Conservation (phyloP, 2,888 invertebrate genomes). For the Chesias legatella region DNA sequence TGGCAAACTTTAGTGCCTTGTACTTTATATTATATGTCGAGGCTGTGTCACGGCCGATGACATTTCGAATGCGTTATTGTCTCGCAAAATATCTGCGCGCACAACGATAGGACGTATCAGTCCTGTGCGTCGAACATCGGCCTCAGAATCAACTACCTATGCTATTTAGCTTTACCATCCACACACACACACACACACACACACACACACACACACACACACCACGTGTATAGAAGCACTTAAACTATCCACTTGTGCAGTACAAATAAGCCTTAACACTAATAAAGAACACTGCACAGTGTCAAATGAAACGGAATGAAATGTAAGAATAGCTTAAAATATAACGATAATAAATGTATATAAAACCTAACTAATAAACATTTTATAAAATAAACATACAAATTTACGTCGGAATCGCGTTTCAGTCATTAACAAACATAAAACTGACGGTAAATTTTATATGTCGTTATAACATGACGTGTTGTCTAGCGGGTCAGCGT, state of each 20-base stretch:
- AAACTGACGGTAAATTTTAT: neutral
- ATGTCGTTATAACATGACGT: slow-evolving; percentile 12
- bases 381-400: slow-evolving; percentile 47
- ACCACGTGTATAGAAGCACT: slow-evolving; percentile 10
- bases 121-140: neutral
- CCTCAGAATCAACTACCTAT: slow-evolving; percentile 14
- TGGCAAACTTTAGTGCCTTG: too few species aligned
- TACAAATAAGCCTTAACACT: slow-evolving; percentile 19
- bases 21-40: too few species aligned
- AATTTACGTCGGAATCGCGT: slow-evolving; percentile 36
- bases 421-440: slow-evolving; percentile 32
- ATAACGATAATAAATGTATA: slow-evolving; percentile 32
- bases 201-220: slow-evolving; percentile 15
- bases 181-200: slow-evolving; percentile 5
- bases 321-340: slow-evolving; percentile 56
- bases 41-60: too few species aligned
- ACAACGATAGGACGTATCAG: too few species aligned
- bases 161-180: too few species aligned
- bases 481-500: too few species aligned
- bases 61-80: too few species aligned
- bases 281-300: slow-evolving; percentile 24
- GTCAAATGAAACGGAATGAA: slow-evolving; percentile 58
- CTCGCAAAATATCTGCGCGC: too few species aligned
- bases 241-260: slow-evolving; percentile 20
- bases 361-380: slow-evolving; percentile 34